Evolutionary conservation across 2,888 invertebrate genomes (phyloP), one percentile per base, ranked within the genome.

Genomic region (Tanytarsus gracilentus): DNA sequence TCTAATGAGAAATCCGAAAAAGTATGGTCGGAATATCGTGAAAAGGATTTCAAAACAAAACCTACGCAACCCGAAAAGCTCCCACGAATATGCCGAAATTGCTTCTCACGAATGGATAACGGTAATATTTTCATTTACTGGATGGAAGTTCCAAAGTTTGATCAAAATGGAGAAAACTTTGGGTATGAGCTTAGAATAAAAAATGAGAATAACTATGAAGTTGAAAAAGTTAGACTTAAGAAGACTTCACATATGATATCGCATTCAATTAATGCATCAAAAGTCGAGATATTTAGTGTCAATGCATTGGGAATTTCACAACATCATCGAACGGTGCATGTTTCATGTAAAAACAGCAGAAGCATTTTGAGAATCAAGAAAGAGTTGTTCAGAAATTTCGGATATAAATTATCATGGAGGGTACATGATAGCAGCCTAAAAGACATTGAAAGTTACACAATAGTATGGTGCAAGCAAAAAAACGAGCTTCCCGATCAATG

Each of bases 401-500:
- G 29, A n/a, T 60, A 60, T 26, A 25, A 36, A 36, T 16, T 60
- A 8, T 60, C 60, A 21, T 60, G 60, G 60, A 49, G 29, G 36
- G 5, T 25, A 1, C 4, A 21, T 2, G n/a, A 36, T 2, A n/a
- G 33, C 5, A 25, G 8, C 1, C 3, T 26, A n/a, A n/a, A n/a
- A 33, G 25, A 23, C 8, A 25, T 36, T 2, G 18, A 26, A 14
- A 60, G 27, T 21, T 60, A 26, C 36, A 60, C 49, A 1, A n/a
- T 60, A 6, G 2, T 60, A 1, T 60, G 49, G 49, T 60, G 60
- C 39, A 16, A 25, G 4, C 50, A 49, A 36, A 23, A 11, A 16
- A 60, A 50, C 30, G 60, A 60, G 9, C 27, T 60, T 26, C 50
- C 60, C 7, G 50, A 60, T 26, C 33, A 50, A 18, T 60, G 60